Base-by-base conservation (phyloP, 2,113 vertebrate genomes). In the Chloropsis hardwickii region DNA sequence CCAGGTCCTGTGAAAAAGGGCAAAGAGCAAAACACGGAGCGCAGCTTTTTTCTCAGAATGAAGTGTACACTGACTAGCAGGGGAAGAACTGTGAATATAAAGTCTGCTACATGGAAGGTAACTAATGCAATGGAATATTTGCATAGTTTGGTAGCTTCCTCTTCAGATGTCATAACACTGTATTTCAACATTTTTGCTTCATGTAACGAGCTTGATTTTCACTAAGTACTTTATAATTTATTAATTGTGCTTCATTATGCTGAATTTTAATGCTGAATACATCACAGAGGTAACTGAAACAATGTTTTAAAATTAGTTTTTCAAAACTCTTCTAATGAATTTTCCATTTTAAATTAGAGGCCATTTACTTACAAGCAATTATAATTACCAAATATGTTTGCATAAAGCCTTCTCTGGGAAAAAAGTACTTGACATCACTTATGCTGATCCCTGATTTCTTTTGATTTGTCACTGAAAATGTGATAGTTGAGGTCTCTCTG, bases 31-130 rank as follows among this genome's bases (percentile, higher is more conserved):
- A 99, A 98, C 94, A 99, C 99, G 40, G 99, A 99, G 80, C 97
- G 99, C 87, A 99, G 98, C 97, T 99, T 99, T 97, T 99, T 99
- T 95, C 98, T 99, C 86, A 98, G 99, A 95, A 99, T 99, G 99
- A 99, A 99, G 94, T 99, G 99, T 94, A 99, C 99, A 4, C 97
- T 99, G 77, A 99, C 99, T 40, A 99, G 98, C 97, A 98, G 99
- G 57, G 99, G 99, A 71, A 98, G 99, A 97, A 99, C 99, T 21
- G 99, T 99, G 97, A 99, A 99, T 65, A 98, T 99, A 87, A 99
- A 99, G 96, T 99, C 99, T 72, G 99, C 99, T 85, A 99, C 99
- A 0, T 99, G 99, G 99, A 99, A 99, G 98, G 99, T 99, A 97
- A 95, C 94, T 81, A 53, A 74, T 67, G 62, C 84, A 78, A 78